Percentiles rank a stretch among this genome's conserved stretches.
Evolutionary conservation across 2,797 vertebrate genomes (phyloP).

Genomic region (Delichon dasypus): DNA sequence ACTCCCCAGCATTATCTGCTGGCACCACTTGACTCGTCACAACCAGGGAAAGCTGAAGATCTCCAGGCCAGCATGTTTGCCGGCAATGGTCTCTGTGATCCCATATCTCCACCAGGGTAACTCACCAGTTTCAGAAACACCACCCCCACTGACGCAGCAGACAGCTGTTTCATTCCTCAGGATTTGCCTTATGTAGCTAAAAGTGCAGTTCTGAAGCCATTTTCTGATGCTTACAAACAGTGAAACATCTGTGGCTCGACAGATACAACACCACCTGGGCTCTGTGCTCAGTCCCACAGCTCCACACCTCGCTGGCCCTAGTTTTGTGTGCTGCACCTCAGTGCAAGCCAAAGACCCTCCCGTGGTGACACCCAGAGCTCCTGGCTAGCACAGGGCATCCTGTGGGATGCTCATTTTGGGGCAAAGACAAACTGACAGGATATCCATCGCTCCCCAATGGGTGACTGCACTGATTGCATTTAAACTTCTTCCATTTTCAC

Average conservation of each 20-base stretch:
- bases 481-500: not conserved
- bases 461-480: not conserved
- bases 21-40: not conserved
- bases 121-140: not conserved
- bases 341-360: not conserved
- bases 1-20: conserved; percentile 3
- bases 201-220: not conserved
- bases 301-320: fast-evolving
- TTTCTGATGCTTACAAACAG: not conserved
- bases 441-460: fast-evolving
- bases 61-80: not conserved
- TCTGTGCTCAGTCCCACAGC: not conserved
- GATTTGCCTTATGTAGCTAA: not conserved
- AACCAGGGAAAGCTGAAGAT: not conserved
- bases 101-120: not conserved
- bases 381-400: not conserved
- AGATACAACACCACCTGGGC: fast-evolving
- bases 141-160: not conserved
- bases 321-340: not conserved
- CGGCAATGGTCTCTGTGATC: not conserved
- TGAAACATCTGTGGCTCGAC: not conserved
- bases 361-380: not conserved
- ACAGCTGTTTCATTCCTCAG: not conserved
- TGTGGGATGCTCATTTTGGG: not conserved
- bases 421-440: not conserved